Base-by-base conservation (phyloP, 2,113 vertebrate species). In the Datnioides undecimradiatus region DNA sequence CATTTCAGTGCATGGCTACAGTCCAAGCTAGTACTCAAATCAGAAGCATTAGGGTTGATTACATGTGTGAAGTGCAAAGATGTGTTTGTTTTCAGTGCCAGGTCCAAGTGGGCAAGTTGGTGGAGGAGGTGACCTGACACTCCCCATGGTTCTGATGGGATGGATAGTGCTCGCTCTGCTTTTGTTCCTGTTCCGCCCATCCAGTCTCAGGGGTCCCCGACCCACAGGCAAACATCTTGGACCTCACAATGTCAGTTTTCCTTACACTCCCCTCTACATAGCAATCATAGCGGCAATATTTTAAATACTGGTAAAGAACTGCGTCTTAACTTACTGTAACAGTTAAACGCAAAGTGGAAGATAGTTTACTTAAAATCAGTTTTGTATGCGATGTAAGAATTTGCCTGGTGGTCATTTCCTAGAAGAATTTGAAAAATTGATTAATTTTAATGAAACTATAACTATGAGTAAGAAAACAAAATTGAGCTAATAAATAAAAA, bases 131-230 rank as follows among this genome's bases (percentile, higher is more conserved):
- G 96, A 96, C 60, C 82, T 98, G 83, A 97, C 95, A 75, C 71
- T 99, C 71, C 95, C 96, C 34, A 95, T 99, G 96, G 95, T 99
- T 72, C 87, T 98, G 89, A 96, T 98, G 94, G 97, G 96, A 75
- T 99, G 98, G 97, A 83, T 97, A 79, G 93, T 97, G 72, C 92
- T 99, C 76, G 97, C 95, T 27, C 87, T 99, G 75, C 87, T 97
- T 74, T 90, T 99, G 82, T 99, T 97, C 91, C 89, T 99, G 79
- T 88, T 98, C 83, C 96, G 98, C 80, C 97, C 98, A 29, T 88
- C 93, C 57, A 97, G 95, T 80, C 93, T 99, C 70, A 94, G 98
- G 91, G 93, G 96, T 88, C 84, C 94, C 49, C 95, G 77, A 67
- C 76, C 93, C 69, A 79, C 93, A 0, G 95, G 94, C 60, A 99